These are phyloP conservation scores for Montipora sp. DNA, from an alignment of 64 coral and sea anemone species.

Conservation along the genomic window DNA sequence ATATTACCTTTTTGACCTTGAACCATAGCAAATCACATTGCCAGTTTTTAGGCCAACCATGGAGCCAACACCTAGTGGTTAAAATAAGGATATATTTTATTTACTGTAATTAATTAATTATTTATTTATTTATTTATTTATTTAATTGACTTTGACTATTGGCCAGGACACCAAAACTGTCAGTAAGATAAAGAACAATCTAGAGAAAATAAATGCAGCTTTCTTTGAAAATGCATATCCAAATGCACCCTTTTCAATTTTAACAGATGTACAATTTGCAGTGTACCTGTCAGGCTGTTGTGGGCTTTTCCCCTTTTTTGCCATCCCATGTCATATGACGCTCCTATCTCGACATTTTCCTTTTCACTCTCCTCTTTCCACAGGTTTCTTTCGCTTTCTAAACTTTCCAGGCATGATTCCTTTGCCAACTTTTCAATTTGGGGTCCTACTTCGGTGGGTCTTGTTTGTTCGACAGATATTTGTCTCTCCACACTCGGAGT, in stretches of 20 bases:
- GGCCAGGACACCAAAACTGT: slow-evolving; percentile 13
- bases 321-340: slow-evolving; percentile 69
- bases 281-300: slow-evolving; percentile 57
- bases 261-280: no score
- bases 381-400: slow-evolving; percentile 42
- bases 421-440: slow-evolving; percentile 32
- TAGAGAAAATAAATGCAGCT: no score
- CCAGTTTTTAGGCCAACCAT: slow-evolving; percentile 43
- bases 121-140: neutral
- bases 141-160: slow-evolving; percentile 25
- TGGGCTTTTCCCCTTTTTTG: slow-evolving; percentile 58
- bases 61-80: slow-evolving; percentile 14
- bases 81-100: neutral
- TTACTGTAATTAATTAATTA: no score
- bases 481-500: slow-evolving; percentile 3
- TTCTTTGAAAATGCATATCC: no score
- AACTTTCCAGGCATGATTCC: slow-evolving; percentile 13
- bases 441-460: slow-evolving; percentile 30
- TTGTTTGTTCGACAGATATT: slow-evolving; percentile 47
- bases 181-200: neutral
- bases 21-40: slow-evolving; percentile 22
- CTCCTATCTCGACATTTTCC: neutral
- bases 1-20: slow-evolving; percentile 12
- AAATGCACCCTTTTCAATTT: no score
- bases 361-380: neutral